These are phyloP conservation scores for Cantharis rufa DNA, from an alignment of 2,888 invertebrate species.

Conservation along the genomic window DNA sequence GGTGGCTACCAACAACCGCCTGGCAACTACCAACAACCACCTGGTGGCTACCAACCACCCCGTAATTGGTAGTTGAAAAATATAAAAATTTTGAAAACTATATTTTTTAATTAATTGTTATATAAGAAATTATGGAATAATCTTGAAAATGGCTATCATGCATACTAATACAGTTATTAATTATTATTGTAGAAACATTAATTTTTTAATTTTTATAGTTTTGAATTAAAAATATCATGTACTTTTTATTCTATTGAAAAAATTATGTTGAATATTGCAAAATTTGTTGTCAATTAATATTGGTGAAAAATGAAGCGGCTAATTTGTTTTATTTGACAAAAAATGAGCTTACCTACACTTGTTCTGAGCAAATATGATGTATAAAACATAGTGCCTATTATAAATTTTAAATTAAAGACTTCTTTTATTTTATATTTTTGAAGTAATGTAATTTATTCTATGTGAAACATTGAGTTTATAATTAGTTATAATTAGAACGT, in stretches of 20 bases:
- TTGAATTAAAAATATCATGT: neutral
- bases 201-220: slow-evolving; percentile 2
- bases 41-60: slow-evolving; percentile 43
- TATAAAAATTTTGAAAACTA: neutral
- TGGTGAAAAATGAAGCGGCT: neutral
- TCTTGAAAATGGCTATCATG: neutral
- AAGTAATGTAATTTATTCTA: neutral
- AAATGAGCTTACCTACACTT: neutral
- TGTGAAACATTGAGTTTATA: too few relatives aligned
- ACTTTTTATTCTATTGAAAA: neutral
- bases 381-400: neutral
- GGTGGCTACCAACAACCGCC: slow-evolving; percentile 40
- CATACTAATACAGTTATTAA: neutral
- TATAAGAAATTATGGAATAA: neutral
- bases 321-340: neutral
- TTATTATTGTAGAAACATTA: neutral
- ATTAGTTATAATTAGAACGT: too few relatives aligned
- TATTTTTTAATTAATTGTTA: slow-evolving; percentile 6
- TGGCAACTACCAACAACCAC: slow-evolving; percentile 30
- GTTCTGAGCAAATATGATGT: neutral
- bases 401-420: neutral
- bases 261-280: neutral
- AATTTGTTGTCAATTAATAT: neutral
- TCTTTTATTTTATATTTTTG: neutral
- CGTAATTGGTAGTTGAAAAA: slow-evolving; percentile 35